A percentile compares a stretch with the other conserved stretches of the same genome.
Conservation (phyloP, 1,140 invertebrate species). For the Drosophila parvula region DNA sequence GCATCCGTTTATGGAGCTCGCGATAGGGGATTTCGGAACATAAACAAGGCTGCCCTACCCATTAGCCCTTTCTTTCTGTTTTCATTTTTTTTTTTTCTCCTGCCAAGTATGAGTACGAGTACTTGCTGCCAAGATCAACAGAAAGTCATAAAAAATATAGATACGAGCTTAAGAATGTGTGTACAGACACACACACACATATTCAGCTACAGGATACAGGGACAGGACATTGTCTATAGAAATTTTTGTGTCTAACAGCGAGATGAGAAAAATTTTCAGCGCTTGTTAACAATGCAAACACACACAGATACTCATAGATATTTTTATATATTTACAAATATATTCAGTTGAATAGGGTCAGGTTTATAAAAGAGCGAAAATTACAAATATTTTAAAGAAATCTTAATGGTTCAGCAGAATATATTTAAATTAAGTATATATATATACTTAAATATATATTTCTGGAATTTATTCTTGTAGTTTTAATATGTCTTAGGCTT, state of each 20-base stretch:
- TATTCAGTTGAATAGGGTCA: neutral
- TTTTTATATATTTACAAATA: constrained; percentile 7
- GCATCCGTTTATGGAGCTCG: constrained; percentile 38
- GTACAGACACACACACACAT: constrained; percentile 10
- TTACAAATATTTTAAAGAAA: too few relatives aligned
- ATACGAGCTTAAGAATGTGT: constrained; percentile 44
- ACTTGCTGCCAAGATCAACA: constrained; percentile 65
- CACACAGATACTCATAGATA: constrained; percentile 30
- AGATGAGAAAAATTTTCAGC: constrained; percentile 67
- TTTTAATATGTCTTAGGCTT: too few relatives aligned
- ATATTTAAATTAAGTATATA: too few relatives aligned
- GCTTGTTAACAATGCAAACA: constrained; percentile 78
- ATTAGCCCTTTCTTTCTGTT: constrained; percentile 1
- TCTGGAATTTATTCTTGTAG: too few relatives aligned
- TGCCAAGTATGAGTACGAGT: neutral
- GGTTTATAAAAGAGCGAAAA: too few relatives aligned
- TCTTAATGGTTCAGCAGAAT: too few relatives aligned
- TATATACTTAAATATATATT: too few relatives aligned
- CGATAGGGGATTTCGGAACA: constrained; percentile 61
- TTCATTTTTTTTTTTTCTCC: neutral
- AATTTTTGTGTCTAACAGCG: constrained; percentile 70
- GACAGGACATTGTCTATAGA: constrained; percentile 61
- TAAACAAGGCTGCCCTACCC: constrained; percentile 50
- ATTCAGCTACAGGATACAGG: neutral
- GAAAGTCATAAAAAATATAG: constrained; percentile 80